Evolutionary conservation across 2,888 invertebrate species (phyloP).

Genomic region (Ecliptopera silaceata): DNA sequence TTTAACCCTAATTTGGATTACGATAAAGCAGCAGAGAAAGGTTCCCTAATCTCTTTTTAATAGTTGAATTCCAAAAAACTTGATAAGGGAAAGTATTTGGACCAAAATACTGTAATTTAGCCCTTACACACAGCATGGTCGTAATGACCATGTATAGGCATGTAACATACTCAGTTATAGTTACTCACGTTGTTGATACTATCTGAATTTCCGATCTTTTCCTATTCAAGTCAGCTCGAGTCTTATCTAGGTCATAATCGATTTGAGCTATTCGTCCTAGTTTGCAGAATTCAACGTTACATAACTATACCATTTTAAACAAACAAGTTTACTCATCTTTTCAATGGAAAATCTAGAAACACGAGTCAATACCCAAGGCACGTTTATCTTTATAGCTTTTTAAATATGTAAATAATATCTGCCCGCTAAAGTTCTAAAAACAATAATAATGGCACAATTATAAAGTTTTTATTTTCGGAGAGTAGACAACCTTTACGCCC

Average conservation of each 20-base stretch:
- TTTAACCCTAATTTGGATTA: too few relatives aligned
- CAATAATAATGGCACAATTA: not conserved
- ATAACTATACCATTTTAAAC: conserved; percentile 10
- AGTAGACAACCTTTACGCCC: conserved; percentile 4
- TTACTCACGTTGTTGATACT: not conserved
- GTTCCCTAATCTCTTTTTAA: conserved; percentile 13
- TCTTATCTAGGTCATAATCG: conserved; percentile 20
- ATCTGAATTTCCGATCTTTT: conserved; percentile 7
- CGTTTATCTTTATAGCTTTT: not conserved
- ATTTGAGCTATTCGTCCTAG: conserved; percentile 19
- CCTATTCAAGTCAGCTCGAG: conserved; percentile 6
- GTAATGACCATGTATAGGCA: conserved; percentile 1
- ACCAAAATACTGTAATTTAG: conserved; percentile 1
- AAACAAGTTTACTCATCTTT: not conserved
- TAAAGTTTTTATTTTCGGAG: not conserved
- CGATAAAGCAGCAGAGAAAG: not conserved
- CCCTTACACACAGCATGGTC: too few relatives aligned
- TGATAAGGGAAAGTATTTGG: not conserved
- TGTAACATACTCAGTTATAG: not conserved
- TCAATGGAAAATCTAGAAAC: not conserved
- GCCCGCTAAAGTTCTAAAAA: not conserved
- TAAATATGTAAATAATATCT: not conserved
- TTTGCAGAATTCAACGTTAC: conserved; percentile 3
- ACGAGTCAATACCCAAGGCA: not conserved
- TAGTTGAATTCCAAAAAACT: not conserved